A percentile compares a stretch with the other conserved stretches of the same genome.
These are phyloP conservation scores for Mylabris sibirica DNA, from an alignment of 2,888 invertebrate genomes.

Conservation along the genomic window DNA sequence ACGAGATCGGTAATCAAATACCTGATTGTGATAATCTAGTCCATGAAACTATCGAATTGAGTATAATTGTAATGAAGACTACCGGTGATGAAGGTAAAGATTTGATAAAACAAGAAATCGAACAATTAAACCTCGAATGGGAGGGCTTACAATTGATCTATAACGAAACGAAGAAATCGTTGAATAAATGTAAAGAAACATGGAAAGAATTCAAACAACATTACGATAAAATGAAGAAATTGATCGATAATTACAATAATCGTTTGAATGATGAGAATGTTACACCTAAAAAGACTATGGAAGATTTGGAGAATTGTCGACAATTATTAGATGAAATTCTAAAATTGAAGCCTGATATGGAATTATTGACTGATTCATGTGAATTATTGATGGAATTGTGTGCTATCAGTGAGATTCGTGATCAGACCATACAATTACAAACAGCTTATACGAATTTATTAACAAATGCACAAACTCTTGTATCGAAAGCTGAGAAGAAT, in stretches of 20 bases:
- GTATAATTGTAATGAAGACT: conserved; percentile 76
- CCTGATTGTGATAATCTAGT: conserved; percentile 78
- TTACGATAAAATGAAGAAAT: conserved; percentile 75
- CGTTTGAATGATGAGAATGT: conserved; percentile 70
- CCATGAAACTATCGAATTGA: conserved; percentile 75
- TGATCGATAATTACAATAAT: conserved; percentile 75
- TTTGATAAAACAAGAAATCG: conserved; percentile 79
- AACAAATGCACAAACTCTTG: conserved; percentile 80
- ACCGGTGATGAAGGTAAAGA: conserved; percentile 87
- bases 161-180: conserved; percentile 76
- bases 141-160: conserved; percentile 79
- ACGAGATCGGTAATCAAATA: conserved; percentile 72
- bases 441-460: conserved; percentile 81
- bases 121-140: conserved; percentile 82
- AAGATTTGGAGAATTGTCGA: conserved; percentile 79
- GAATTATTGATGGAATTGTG: conserved; percentile 87
- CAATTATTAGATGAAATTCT: conserved; percentile 78
- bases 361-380: conserved; percentile 86
- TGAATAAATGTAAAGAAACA: conserved; percentile 78
- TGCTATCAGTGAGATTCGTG: conserved; percentile 84
- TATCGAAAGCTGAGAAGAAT: conserved; percentile 88
- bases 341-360: conserved; percentile 78
- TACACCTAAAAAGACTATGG: conserved; percentile 77
- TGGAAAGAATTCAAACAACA: conserved; percentile 84
- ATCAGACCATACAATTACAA: conserved; percentile 85